Evolutionary conservation across 2,797 vertebrate genomes (phyloP).

Genomic region (Premnoplex brunnescens): DNA sequence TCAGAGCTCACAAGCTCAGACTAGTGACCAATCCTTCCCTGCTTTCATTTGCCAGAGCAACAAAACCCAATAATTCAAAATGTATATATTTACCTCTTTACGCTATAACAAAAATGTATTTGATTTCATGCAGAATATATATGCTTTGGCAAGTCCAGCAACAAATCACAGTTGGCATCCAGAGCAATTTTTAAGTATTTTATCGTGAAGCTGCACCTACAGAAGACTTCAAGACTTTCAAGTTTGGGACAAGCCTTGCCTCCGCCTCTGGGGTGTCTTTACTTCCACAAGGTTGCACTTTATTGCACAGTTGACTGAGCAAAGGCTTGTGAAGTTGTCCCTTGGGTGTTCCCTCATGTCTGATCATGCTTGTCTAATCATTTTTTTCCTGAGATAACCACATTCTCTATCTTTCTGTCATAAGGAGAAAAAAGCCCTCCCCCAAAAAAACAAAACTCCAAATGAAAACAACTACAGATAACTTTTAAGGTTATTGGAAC

Average conservation of each 20-base stretch:
- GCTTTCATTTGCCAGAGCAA: not conserved
- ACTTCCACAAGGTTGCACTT: slow-evolving; percentile 63
- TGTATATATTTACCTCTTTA: not conserved
- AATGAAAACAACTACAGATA: not conserved
- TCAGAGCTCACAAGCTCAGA: not conserved
- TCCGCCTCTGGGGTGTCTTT: slow-evolving; percentile 35
- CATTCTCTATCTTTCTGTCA: slow-evolving; percentile 27
- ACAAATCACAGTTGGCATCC: not conserved
- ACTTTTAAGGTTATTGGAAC: slow-evolving; percentile 1
- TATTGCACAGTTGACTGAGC: slow-evolving; percentile 34
- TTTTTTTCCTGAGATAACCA: not conserved
- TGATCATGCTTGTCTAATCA: slow-evolving; percentile 39
- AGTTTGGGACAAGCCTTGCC: not conserved
- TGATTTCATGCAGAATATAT: not conserved
- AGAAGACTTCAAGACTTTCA: not conserved
- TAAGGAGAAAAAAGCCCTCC: not conserved
- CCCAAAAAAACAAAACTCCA: not conserved
- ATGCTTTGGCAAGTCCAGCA: not conserved
- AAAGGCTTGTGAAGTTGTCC: slow-evolving; percentile 28
- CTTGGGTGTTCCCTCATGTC: slow-evolving; percentile 44
- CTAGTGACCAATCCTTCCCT: not conserved
- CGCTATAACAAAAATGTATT: not conserved
- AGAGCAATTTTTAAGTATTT: not conserved
- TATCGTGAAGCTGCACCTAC: not conserved
- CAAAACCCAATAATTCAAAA: not conserved